Conservation (phyloP, 2,888 invertebrate genomes). For the Cheilosia grossa region DNA sequence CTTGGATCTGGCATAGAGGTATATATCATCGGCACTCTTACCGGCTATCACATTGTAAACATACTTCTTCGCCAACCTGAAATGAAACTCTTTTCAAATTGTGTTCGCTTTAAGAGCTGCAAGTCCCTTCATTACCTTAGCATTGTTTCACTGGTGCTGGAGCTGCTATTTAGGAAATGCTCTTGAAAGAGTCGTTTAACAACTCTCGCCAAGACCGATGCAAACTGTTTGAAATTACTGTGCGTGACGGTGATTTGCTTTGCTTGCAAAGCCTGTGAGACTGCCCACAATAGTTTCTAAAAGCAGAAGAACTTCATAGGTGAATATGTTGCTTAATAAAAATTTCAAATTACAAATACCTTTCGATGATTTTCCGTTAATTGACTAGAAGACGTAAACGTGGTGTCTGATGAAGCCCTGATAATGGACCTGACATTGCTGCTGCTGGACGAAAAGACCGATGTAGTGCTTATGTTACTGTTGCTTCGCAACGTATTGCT, state of each 20-base stretch:
- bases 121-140: conserved; percentile 84
- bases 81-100: conserved; percentile 64
- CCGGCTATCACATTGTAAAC: conserved; percentile 87
- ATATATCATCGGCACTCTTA: conserved; percentile 87
- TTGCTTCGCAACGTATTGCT: conserved; percentile 76
- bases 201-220: conserved; percentile 87
- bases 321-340: not conserved
- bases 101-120: too few relatives aligned
- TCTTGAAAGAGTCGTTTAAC: conserved; percentile 87
- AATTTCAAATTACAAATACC: conserved; percentile 57
- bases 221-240: conserved; percentile 88
- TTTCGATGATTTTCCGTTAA: conserved; percentile 82
- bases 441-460: not conserved
- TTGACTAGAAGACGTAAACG: conserved; percentile 62
- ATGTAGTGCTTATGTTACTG: conserved; percentile 37
- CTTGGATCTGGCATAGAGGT: conserved; percentile 79
- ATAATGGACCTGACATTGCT: conserved; percentile 61
- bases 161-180: conserved; percentile 85
- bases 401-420: conserved; percentile 74
- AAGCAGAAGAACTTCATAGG: not conserved
- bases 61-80: conserved; percentile 87
- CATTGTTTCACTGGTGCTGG: conserved; percentile 91
- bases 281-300: conserved; percentile 91
- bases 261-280: conserved; percentile 89
- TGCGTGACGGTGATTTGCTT: conserved; percentile 88